Percentiles rank a stretch among this genome's conserved stretches.
These are phyloP conservation scores for Alces alces DNA, from an alignment of 2,113 vertebrate genomes.

Conservation along the genomic window DNA sequence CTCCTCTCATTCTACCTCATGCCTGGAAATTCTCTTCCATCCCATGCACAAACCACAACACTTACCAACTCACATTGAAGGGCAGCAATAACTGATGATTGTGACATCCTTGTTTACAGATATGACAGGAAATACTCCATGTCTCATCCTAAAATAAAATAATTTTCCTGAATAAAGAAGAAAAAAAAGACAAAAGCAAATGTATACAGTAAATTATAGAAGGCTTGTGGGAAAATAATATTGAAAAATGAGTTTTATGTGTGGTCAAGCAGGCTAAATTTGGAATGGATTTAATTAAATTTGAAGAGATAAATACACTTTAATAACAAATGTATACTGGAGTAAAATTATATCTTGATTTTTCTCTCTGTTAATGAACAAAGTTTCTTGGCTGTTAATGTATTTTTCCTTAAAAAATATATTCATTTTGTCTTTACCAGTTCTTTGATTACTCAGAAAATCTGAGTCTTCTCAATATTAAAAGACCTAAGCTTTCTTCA, in stretches of 20 bases:
- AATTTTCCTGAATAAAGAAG: not conserved
- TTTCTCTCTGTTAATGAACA: not conserved
- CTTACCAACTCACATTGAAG: not conserved
- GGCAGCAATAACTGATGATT: not conserved
- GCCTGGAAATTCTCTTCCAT: not conserved
- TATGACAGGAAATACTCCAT: not conserved
- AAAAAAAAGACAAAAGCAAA: not conserved
- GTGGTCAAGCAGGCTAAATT: not conserved
- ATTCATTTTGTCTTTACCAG: not conserved
- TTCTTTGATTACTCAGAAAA: not conserved
- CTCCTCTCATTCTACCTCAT: not conserved
- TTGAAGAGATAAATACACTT: not conserved
- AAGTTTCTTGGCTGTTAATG: not conserved
- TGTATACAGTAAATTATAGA: not conserved
- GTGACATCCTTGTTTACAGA: not conserved
- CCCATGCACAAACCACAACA: not conserved
- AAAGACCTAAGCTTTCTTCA: not conserved
- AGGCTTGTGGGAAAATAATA: not conserved
- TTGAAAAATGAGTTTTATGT: not conserved
- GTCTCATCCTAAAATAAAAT: not conserved
- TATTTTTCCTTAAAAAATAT: not conserved
- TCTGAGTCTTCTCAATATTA: not conserved
- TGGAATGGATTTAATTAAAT: not conserved
- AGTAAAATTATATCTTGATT: not conserved
- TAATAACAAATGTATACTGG: not conserved